Conservation (phyloP, 2,797 vertebrate genomes). For the Petrocephalus schoutedeni region DNA sequence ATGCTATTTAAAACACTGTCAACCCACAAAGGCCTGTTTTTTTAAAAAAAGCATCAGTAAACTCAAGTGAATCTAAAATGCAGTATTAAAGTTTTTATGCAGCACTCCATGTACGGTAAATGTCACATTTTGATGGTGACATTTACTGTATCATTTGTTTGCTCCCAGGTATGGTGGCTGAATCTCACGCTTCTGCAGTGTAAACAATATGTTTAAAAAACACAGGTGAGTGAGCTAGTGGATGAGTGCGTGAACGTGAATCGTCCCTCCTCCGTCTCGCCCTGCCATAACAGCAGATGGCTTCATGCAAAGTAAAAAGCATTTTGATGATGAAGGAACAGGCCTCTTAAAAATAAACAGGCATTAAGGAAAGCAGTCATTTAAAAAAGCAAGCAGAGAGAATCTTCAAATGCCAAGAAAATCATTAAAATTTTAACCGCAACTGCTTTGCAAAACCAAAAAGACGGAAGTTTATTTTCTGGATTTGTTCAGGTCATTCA, state of each 20-base stretch:
- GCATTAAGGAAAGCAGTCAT: neutral
- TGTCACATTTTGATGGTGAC: neutral
- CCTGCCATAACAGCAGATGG: neutral
- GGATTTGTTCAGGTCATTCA: neutral
- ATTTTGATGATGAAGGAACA: neutral
- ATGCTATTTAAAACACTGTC: neutral
- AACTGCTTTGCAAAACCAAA: neutral
- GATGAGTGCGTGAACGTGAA: neutral
- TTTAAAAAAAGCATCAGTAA: neutral
- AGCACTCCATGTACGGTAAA: neutral
- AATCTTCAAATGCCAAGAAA: neutral
- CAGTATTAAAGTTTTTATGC: neutral
- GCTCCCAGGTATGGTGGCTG: neutral
- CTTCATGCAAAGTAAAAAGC: neutral
- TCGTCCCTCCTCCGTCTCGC: neutral
- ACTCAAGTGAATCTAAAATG: neutral
- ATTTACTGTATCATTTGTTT: neutral
- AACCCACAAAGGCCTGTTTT: too few species aligned
- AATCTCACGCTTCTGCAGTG: neutral
- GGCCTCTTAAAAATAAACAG: neutral
- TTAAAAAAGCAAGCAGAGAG: neutral
- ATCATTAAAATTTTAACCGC: neutral
- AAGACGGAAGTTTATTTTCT: neutral
- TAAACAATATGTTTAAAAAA: too few species aligned
- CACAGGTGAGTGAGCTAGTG: too few species aligned